Conservation (phyloP, 2,797 vertebrate species). For the Sebastes umbrosus region DNA sequence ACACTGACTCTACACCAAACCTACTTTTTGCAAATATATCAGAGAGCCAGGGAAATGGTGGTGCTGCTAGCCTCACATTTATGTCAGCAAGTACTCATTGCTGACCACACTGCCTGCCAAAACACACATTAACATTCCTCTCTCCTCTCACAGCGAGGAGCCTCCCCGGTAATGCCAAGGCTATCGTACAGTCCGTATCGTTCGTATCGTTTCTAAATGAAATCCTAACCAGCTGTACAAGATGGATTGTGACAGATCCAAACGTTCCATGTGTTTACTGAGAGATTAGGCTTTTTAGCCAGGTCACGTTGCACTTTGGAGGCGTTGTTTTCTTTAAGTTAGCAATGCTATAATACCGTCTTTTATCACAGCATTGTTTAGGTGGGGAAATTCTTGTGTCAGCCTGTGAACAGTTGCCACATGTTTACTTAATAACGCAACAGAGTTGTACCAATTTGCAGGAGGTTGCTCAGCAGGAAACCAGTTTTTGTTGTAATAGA, state of each 20-base stretch:
- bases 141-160: constrained; percentile 37
- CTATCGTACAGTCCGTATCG: background rate
- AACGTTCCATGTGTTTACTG: background rate
- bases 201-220: constrained; percentile 7
- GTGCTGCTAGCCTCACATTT: constrained; percentile 40
- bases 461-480: background rate
- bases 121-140: constrained; percentile 68
- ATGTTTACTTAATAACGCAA: constrained; percentile 21
- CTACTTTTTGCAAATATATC: background rate
- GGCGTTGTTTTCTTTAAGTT: background rate
- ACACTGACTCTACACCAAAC: background rate
- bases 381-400: constrained; percentile 1
- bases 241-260: background rate
- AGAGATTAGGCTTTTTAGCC: background rate
- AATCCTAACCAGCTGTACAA: background rate
- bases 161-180: constrained; percentile 43
- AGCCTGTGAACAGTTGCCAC: constrained; percentile 2
- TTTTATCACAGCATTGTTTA: background rate
- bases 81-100: constrained; percentile 43
- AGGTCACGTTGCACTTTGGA: background rate
- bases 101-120: constrained; percentile 58
- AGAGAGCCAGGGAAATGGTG: background rate
- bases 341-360: background rate
- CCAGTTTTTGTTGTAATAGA: constrained; percentile 5
- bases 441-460: constrained; percentile 16